phyloP scores from a whole-genome alignment of 2,797 vertebrate species.

The Centroberyx gerrardi region DNA sequence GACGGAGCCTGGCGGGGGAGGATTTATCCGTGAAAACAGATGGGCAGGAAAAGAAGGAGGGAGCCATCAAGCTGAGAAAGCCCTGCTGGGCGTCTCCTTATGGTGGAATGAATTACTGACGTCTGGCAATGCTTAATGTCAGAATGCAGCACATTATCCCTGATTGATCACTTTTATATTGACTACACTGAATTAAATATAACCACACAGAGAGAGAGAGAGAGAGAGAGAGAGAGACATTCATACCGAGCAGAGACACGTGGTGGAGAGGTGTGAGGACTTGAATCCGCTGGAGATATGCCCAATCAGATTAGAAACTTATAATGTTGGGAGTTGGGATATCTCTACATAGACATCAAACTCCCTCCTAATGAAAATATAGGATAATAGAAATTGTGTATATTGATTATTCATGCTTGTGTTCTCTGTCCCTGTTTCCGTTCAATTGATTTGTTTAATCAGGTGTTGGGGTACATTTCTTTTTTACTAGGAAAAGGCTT shows the following conservation, averaged over 20 bases:
- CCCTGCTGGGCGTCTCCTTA: conserved; percentile 73
- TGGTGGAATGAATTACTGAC: conserved; percentile 68
- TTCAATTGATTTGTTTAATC: not conserved
- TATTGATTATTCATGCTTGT: not conserved
- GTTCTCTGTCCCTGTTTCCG: not conserved
- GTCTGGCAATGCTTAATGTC: conserved; percentile 62
- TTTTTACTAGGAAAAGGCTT: not conserved
- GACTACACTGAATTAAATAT: conserved; percentile 31
- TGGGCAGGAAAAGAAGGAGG: conserved; percentile 77
- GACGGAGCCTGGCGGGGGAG: conserved; percentile 72
- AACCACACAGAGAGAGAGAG: not conserved
- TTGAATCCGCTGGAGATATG: not conserved
- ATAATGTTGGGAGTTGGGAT: not conserved
- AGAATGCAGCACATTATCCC: conserved; percentile 60
- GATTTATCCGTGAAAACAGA: conserved; percentile 79
- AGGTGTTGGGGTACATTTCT: not conserved
- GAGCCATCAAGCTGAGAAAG: conserved; percentile 76
- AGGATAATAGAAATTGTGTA: conserved; percentile 1
- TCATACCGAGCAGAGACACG: not conserved
- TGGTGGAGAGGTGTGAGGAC: not conserved
- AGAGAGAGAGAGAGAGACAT: conserved; percentile 1
- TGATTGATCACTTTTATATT: conserved; percentile 63
- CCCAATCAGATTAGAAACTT: not conserved
- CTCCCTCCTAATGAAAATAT: not conserved
- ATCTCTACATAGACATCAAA: conserved; percentile 1